Conservation (phyloP, 1,140 invertebrate species). For the Pristionchus pacificus region DNA sequence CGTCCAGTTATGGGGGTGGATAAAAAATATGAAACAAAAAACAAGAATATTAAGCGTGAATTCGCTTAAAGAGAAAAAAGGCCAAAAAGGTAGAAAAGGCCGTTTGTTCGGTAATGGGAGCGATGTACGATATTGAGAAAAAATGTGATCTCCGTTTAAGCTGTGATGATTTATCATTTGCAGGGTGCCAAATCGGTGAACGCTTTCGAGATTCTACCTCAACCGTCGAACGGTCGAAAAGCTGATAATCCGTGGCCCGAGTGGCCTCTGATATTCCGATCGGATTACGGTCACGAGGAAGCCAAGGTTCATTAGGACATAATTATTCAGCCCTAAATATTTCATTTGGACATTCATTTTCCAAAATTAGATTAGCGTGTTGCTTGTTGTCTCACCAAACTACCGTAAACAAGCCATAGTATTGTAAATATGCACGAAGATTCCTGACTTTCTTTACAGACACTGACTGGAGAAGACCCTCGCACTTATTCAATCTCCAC, state of each 20-base stretch:
- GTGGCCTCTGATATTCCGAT: constrained; percentile 88
- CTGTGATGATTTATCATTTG: constrained; percentile 14
- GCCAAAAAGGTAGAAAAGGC: too few relatives aligned
- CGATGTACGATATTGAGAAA: too few relatives aligned
- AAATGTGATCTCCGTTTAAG: constrained; percentile 17
- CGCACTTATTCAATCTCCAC: constrained; percentile 86
- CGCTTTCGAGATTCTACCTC: constrained; percentile 92
- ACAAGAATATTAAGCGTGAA: too few relatives aligned
- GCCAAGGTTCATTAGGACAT: constrained; percentile 76
- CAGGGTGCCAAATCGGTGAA: constrained; percentile 88
- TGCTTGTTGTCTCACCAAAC: too few relatives aligned
- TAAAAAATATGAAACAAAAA: too few relatives aligned
- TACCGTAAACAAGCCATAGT: too few relatives aligned
- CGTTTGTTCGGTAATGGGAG: too few relatives aligned
- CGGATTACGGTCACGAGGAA: constrained; percentile 98
- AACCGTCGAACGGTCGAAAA: constrained; percentile 75
- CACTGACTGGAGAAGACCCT: constrained; percentile 84
- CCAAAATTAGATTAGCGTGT: too few relatives aligned
- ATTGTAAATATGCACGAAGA: too few relatives aligned
- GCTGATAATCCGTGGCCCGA: constrained; percentile 89
- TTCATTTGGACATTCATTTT: neutral
- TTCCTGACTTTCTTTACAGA: neutral
- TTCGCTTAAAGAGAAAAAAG: too few relatives aligned
- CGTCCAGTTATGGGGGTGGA: too few relatives aligned
- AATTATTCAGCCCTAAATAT: too few relatives aligned